A percentile compares a stretch with the other conserved stretches of the same genome.
These are phyloP conservation scores for Eupsilia transversa DNA, from an alignment of 2,888 invertebrate species.

Conservation along the genomic window DNA sequence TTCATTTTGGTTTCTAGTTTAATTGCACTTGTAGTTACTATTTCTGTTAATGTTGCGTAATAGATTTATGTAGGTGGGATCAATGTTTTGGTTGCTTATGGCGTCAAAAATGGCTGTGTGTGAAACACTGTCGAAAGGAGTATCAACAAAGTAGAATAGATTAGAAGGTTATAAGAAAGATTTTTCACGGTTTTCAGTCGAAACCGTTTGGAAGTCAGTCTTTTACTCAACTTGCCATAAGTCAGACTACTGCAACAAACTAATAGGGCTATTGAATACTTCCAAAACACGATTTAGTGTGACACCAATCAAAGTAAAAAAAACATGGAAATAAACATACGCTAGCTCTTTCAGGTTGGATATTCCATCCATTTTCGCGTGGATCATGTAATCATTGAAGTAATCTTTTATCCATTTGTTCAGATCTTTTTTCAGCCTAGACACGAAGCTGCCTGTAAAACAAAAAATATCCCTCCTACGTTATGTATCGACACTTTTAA, in stretches of 20 bases:
- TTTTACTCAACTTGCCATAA: background rate
- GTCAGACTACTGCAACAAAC: background rate
- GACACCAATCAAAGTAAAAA: background rate
- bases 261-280: background rate
- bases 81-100: background rate
- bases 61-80: too few species aligned
- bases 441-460: slow-evolving; percentile 76
- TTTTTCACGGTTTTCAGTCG: background rate
- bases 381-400: slow-evolving; percentile 82
- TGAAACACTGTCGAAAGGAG: background rate
- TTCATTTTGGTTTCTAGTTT: too few species aligned
- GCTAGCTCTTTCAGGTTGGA: slow-evolving; percentile 48
- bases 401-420: slow-evolving; percentile 84
- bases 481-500: too few species aligned
- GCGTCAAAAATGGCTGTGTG: background rate
- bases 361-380: slow-evolving; percentile 64
- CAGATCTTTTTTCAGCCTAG: slow-evolving; percentile 78
- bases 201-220: background rate
- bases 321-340: slow-evolving; percentile 49
- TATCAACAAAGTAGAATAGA: background rate
- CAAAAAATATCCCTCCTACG: too few species aligned
- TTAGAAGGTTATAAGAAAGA: background rate
- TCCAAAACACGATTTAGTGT: background rate
- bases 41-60: too few species aligned
- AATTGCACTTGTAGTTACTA: too few species aligned